Evolutionary conservation across 2,888 invertebrate species (phyloP), one percentile per base, ranked within the genome.

Genomic region (Nymphalis c-album): DNA sequence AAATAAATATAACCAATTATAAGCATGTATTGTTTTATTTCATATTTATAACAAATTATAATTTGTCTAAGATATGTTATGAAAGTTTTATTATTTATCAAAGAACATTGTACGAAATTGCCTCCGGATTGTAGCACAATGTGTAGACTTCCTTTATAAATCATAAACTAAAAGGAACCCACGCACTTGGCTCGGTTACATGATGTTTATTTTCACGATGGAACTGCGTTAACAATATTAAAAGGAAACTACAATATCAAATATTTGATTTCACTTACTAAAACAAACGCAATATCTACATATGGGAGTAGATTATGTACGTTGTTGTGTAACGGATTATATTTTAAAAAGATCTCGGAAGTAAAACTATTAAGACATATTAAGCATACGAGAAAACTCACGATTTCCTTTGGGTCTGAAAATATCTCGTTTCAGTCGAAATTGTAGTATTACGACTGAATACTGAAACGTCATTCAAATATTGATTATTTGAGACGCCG

Each of bases 121-220:
- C 60, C 57, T 58, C 46, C n/a, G 22, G 63, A 45, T 45, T 50
- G 26, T 26, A 31, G 51, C 53, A 40, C 35, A 8, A 13, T 60
- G 64, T 64, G 40, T 22, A 55, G 66, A 62, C 66, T 64, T 45
- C 64, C 66, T 69, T 69, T 66, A 60, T 67, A 66, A 69, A 69
- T 60, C 61, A 60, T 48, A 59, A 18, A 10, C 60, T 53, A 65
- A 63, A 60, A 35, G 60, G 48, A 57, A 45, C 31, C 45, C 22
- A 50, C 62, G 48, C 22, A 40, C 63, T 40, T 58, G 20, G 61
- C 59, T 46, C 17, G 18, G 13, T 57, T 48, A 35, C 31, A 40
- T 47, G 31, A 17, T 58, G 51, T 63, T 60, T 57, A 60, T 26
- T 35, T 46, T 46, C 18, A 20, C 35, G 31, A 2, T 13, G 53